Percentiles rank a stretch among this genome's conserved stretches.
phyloP scores from a whole-genome alignment of 1,140 invertebrate species.

The Calycopis cecrops region DNA sequence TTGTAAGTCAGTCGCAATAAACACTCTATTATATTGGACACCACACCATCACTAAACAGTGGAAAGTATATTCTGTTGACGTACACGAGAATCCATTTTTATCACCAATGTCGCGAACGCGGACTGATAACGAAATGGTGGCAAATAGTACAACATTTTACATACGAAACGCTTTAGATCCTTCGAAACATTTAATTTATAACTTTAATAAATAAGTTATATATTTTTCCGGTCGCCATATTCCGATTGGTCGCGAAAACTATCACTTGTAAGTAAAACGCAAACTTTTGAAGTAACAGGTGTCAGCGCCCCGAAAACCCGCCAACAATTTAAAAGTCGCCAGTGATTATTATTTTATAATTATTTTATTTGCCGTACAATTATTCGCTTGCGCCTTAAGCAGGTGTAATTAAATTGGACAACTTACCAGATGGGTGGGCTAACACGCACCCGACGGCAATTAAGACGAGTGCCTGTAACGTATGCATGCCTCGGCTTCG shows the following conservation, averaged over 20 bases:
- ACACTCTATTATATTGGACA: no score
- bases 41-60: no score
- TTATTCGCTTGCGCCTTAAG: conserved; percentile 12
- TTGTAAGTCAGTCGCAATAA: no score
- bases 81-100: background rate
- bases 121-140: background rate
- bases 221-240: no score
- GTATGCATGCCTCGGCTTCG: conserved; percentile 39
- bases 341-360: background rate
- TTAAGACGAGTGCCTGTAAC: conserved; percentile 34
- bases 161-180: no score
- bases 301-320: conserved; percentile 18
- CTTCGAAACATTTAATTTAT: no score
- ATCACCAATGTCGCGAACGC: background rate
- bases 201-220: no score
- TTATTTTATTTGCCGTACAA: conserved; percentile 8
- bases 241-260: background rate
- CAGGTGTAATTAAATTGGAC: conserved; percentile 13
- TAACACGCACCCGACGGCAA: conserved; percentile 36
- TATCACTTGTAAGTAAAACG: conserved; percentile 9
- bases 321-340: conserved; percentile 8
- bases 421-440: conserved; percentile 44
- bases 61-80: background rate
- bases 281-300: conserved; percentile 26
- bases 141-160: background rate